A percentile compares a stretch with the other conserved stretches of the same genome.
Evolutionary conservation across 2,888 invertebrate genomes (phyloP).

Genomic region (Xestobium rufovillosum): DNA sequence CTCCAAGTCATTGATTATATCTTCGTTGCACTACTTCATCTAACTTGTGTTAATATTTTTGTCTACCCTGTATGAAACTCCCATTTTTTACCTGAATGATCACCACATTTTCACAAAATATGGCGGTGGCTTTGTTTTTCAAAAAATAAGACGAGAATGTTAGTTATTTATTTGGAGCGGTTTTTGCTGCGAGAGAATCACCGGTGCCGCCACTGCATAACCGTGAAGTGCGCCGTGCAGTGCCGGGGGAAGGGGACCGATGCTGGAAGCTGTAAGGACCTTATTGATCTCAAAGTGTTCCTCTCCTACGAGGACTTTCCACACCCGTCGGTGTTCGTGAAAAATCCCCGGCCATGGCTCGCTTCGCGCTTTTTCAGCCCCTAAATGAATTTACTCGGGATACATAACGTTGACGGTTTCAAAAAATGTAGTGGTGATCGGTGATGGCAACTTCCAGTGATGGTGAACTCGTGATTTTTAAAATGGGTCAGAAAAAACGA

Average conservation of each 20-base stretch:
- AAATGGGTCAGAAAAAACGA: conserved; percentile 36
- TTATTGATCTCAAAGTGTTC: conserved; percentile 39
- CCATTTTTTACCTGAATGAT: no score
- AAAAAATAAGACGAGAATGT: no score
- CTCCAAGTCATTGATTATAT: no score
- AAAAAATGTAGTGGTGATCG: conserved; percentile 15
- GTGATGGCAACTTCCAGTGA: conserved; percentile 16
- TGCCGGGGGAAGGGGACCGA: conserved; percentile 23
- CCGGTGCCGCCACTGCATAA: no score
- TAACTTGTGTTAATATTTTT: no score
- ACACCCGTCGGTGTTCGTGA: conserved; percentile 32
- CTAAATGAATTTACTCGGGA: conserved; percentile 12
- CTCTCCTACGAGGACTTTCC: conserved; percentile 30
- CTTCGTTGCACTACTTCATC: no score
- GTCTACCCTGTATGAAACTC: no score
- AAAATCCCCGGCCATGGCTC: conserved; percentile 27
- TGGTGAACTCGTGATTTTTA: conserved; percentile 24
- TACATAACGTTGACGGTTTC: conserved; percentile 13
- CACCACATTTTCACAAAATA: no score
- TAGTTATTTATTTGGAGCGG: no score
- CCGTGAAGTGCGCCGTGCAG: no score
- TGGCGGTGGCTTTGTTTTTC: no score
- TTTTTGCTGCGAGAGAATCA: no score
- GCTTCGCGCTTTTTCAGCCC: conserved; percentile 19
- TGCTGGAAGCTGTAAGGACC: conserved; percentile 38